Conservation (phyloP, 1,140 invertebrate species). For the Euborellia annulipes region DNA sequence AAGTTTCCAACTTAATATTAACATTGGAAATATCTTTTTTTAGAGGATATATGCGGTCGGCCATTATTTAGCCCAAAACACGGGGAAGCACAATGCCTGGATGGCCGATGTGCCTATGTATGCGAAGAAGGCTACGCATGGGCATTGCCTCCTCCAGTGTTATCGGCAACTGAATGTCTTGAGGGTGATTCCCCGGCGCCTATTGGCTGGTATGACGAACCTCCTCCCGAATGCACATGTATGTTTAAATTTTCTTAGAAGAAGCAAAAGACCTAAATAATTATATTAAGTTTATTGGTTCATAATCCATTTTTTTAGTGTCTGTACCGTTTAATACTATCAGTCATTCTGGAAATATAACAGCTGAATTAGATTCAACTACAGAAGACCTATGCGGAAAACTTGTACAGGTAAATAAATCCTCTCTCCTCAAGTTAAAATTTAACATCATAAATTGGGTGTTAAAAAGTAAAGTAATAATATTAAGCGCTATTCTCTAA, state of each 20-base stretch:
- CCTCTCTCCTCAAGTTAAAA: too few relatives aligned
- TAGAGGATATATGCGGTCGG: constrained; percentile 38
- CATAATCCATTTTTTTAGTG: too few relatives aligned
- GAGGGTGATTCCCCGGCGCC: constrained; percentile 16
- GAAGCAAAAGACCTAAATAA: too few relatives aligned
- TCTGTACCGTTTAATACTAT: too few relatives aligned
- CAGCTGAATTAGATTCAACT: too few relatives aligned
- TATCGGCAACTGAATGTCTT: constrained; percentile 10
- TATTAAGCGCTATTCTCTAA: too few relatives aligned
- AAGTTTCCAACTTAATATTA: constrained; percentile 3
- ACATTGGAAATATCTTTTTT: constrained; percentile 7
- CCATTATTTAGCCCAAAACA: constrained; percentile 33
- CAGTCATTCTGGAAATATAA: too few relatives aligned
- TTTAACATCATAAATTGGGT: too few relatives aligned
- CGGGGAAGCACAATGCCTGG: constrained; percentile 37
- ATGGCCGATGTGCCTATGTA: constrained; percentile 35
- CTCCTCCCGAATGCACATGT: constrained; percentile 43
- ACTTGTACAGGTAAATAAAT: too few relatives aligned
- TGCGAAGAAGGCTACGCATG: constrained; percentile 46
- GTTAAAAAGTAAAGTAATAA: too few relatives aligned
- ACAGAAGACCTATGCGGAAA: too few relatives aligned
- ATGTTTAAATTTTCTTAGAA: too few relatives aligned
- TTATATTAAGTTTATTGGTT: constrained; percentile 9
- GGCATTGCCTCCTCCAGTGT: constrained; percentile 26
- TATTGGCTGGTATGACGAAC: constrained; percentile 22